Evolutionary conservation across 2,797 vertebrate genomes (phyloP).

Genomic region (Choloepus didactylus): DNA sequence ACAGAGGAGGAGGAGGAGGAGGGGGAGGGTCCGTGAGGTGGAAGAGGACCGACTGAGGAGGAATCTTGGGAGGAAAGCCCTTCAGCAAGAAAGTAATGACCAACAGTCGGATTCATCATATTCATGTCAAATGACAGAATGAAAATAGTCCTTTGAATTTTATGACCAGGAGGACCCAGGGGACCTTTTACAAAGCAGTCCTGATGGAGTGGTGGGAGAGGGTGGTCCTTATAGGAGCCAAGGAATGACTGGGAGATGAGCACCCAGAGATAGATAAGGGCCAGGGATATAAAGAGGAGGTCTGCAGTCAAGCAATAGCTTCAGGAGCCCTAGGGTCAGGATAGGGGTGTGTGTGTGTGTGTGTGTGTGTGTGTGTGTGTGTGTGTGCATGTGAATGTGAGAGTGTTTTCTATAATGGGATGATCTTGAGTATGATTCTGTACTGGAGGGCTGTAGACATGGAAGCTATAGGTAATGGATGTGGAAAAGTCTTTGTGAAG

Average conservation of each 20-base stretch:
- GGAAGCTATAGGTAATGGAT: background rate
- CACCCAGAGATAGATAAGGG: background rate
- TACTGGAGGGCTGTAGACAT: background rate
- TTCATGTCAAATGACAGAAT: background rate
- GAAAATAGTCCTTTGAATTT: background rate
- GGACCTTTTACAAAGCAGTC: background rate
- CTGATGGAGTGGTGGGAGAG: background rate
- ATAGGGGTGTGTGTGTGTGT: too few species aligned
- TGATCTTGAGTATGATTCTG: background rate
- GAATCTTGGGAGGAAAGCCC: background rate
- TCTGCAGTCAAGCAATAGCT: background rate
- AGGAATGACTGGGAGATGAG: background rate
- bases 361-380: too few species aligned
- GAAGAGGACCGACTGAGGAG: background rate
- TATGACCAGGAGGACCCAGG: background rate
- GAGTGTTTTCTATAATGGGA: background rate
- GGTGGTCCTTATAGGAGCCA: background rate
- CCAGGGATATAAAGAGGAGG: background rate
- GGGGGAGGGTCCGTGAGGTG: background rate
- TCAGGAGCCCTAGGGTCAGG: background rate
- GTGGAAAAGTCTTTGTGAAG: background rate
- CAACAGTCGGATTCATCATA: background rate
- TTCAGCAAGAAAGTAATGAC: background rate
- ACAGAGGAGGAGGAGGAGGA: background rate
- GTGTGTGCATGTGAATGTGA: too few species aligned